Evolutionary conservation across 2,888 invertebrate genomes (phyloP).

Genomic region (Bimastos eiseni): DNA sequence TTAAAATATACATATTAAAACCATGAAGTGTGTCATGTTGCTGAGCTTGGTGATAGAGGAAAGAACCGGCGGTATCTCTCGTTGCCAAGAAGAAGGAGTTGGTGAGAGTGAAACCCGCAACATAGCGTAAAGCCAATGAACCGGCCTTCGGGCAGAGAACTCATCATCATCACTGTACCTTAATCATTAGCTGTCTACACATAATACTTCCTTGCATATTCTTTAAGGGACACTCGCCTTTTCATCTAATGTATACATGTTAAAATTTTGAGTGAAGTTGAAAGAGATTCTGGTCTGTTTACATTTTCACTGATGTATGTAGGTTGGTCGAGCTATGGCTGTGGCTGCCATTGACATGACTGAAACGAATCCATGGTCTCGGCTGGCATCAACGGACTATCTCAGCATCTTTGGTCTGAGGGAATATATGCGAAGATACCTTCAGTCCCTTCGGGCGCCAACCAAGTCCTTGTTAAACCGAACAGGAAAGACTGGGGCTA

Average conservation of each 20-base stretch:
- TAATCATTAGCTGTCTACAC: neutral
- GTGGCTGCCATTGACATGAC: constrained; percentile 82
- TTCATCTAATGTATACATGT: neutral
- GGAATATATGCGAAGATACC: constrained; percentile 56
- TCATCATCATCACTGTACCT: too few relatives aligned
- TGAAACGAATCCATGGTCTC: constrained; percentile 78
- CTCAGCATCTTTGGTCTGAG: constrained; percentile 52
- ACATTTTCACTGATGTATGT: constrained; percentile 33
- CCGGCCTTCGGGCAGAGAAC: too few relatives aligned
- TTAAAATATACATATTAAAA: too few relatives aligned
- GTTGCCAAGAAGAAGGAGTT: too few relatives aligned
- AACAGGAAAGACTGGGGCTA: neutral
- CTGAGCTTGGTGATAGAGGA: too few relatives aligned
- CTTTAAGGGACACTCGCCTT: neutral
- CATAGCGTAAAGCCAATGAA: too few relatives aligned
- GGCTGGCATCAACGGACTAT: constrained; percentile 74
- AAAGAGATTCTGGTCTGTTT: neutral
- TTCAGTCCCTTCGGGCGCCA: constrained; percentile 52
- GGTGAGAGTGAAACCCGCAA: too few relatives aligned
- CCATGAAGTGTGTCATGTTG: too few relatives aligned
- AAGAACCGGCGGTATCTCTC: too few relatives aligned
- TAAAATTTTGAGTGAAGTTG: neutral
- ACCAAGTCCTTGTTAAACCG: constrained; percentile 18
- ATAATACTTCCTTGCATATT: neutral
- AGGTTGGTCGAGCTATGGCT: constrained; percentile 82